A percentile compares a stretch with the other conserved stretches of the same genome.
These are phyloP conservation scores for Psephotus haematonotus DNA, from an alignment of 2,113 vertebrate genomes.

Conservation along the genomic window DNA sequence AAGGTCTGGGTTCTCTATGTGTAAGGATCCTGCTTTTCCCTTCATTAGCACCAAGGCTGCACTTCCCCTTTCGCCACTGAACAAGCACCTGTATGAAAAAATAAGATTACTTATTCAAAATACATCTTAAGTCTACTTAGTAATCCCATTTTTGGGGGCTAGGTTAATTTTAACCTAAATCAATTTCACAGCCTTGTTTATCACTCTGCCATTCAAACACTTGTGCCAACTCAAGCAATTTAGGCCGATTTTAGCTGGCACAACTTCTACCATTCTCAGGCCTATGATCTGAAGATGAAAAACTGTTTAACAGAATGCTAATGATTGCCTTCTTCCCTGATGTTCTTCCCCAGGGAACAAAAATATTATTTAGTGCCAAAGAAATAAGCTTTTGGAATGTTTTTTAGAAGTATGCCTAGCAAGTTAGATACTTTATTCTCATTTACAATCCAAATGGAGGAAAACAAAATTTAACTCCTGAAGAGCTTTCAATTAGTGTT, in stretches of 20 bases:
- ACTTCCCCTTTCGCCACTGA: not conserved
- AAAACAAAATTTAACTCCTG: not conserved
- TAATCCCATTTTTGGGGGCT: not conserved
- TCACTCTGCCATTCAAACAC: not conserved
- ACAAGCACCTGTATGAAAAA: not conserved
- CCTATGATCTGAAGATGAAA: not conserved
- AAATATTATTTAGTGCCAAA: not conserved
- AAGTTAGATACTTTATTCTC: not conserved
- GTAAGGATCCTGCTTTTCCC: not conserved
- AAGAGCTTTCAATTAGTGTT: not conserved
- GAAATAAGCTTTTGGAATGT: not conserved
- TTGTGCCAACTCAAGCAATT: not conserved
- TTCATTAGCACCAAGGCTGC: not conserved
- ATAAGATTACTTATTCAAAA: not conserved
- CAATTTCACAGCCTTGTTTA: not conserved
- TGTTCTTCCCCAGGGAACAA: not conserved
- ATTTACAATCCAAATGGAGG: not conserved
- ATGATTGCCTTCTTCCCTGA: not conserved
- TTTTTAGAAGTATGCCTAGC: not conserved
- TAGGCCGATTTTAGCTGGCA: not conserved
- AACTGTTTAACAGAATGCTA: not conserved
- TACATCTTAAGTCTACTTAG: not conserved
- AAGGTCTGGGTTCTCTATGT: not conserved
- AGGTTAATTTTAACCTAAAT: not conserved
- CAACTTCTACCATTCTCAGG: not conserved